Base-by-base conservation (phyloP, 2,888 invertebrate genomes). In the Cheilosia pagana region DNA sequence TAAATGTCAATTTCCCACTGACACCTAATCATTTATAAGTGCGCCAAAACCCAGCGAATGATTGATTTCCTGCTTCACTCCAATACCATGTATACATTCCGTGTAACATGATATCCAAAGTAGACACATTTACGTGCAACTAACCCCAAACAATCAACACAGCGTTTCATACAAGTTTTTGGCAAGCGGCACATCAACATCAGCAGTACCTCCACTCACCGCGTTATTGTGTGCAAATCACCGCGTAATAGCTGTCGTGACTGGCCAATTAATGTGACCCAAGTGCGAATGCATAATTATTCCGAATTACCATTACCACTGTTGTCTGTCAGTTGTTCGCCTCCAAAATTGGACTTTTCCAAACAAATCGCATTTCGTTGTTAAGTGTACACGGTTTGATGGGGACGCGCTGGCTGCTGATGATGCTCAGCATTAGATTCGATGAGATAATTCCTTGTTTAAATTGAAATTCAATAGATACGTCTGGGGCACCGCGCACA, bases 211-310 rank as follows among this genome's bases (percentile, higher is more conserved):
- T 25, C 23, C 1, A 28, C 19, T 43, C 35, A 19, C 8, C 19
- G 28, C 12, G 25, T 43, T 31, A 59, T 57, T 68, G 67, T 76
- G 67, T 67, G 76, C 52, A 76, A 76, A 68, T 67, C 50, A 67
- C 50, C 59, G 23, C 50, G 59, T 76, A 60, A 59, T 68, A n/a
- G 50, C 60, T 21, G 59, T 76, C 76, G 67, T 76, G 68, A 76
- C 68, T 76, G 52, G 45, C 76, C 76, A 60, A 60, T 76, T 76
- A 76, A 60, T 60, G 50, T 25, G 57, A 43, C 52, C 60, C 52
- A 76, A 76, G 68, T 68, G 60, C 68, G 60, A 68, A 68, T 68
- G 76, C 76, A 76, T 76, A 76, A 76, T 67, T 52, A 76, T 35
- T 60, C 43, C 43, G 50, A 59, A 67, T 67, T 59, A 60, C 19